A percentile compares a stretch with the other conserved stretches of the same genome.
phyloP scores from a whole-genome alignment of 2,797 vertebrate genomes.

The Pipistrellus pygmaeus region DNA sequence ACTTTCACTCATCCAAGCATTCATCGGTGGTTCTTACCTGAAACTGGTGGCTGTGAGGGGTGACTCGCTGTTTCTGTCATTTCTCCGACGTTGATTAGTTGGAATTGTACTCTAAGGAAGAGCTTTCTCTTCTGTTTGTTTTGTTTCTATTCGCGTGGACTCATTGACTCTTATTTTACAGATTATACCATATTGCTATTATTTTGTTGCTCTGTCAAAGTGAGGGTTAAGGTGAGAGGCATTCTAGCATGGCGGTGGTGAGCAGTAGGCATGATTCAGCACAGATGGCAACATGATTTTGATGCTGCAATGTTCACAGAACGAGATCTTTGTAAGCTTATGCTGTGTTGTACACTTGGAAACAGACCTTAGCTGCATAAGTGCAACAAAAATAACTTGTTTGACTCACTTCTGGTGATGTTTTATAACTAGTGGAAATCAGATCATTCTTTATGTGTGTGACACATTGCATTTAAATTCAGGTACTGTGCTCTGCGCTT shows the following conservation, averaged over 20 bases:
- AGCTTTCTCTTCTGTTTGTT: not conserved
- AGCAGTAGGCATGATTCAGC: not conserved
- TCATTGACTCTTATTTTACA: not conserved
- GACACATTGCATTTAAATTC: not conserved
- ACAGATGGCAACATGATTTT: not conserved
- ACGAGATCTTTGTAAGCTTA: not conserved
- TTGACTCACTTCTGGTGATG: not conserved
- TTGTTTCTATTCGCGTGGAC: not conserved
- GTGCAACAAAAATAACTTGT: not conserved
- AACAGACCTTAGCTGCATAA: not conserved
- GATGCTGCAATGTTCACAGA: not conserved
- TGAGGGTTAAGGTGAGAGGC: not conserved
- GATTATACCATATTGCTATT: not conserved
- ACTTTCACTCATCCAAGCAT: not conserved
- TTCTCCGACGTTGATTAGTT: not conserved
- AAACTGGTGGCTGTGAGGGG: not conserved
- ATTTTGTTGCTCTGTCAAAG: not conserved
- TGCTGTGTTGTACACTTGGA: not conserved
- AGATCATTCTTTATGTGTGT: not conserved
- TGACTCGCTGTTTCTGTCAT: not conserved
- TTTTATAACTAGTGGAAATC: not conserved
- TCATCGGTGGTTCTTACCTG: conserved; percentile 17
- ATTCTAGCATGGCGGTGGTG: not conserved
- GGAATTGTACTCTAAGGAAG: not conserved
- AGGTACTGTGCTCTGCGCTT: not conserved